Base-by-base conservation (phyloP, 1,140 invertebrate genomes). In the Hycleus phaleratus region DNA sequence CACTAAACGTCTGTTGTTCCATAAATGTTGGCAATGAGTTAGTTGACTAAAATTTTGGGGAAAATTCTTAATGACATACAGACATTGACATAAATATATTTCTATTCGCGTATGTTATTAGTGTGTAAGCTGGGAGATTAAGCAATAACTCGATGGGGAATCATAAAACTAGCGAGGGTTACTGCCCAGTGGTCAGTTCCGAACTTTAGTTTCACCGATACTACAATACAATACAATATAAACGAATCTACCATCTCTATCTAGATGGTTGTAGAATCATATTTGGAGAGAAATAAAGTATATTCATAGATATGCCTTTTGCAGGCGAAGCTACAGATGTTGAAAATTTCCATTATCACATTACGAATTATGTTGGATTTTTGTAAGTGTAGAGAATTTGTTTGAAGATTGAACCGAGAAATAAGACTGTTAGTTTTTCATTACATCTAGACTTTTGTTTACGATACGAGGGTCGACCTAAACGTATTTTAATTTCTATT, bases 331-430 rank as follows among this genome's bases (percentile, higher is more conserved):
- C 18, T 18, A 61, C 65, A 67, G 65, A 67, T 67, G 65, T 65
- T 63, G 61, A 54, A 65, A 62, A 64, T 61, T 50, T 67, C 64
- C 62, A 67, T 67, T 64, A 67, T 67, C 65, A 67, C 64, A 64
- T 32, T 32, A 32, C 32, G 32, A 32, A 32, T 32, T 32, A 7
- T 7, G 1, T 18, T 18, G 18, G 18, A 18, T 18, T 18, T 18
- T 18, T 18, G 18, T 18, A 18, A 18, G 18, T 18, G 18, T 18
- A 18, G 18, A 18, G 18, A 18, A 18, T 18, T 18, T 18, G 18
- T 18, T 18, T 18, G 18, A 18, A 18, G 18, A 18, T 18, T 18
- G 18, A 18, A 18, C 18, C 18, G 18, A 18, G 18, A 18, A 18
- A 18, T 18, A 32, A 32, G 32, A 32, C 7, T 32, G 32, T 32